Base-by-base conservation (phyloP, 2,113 vertebrate species). In the Oenanthe oenanthe region DNA sequence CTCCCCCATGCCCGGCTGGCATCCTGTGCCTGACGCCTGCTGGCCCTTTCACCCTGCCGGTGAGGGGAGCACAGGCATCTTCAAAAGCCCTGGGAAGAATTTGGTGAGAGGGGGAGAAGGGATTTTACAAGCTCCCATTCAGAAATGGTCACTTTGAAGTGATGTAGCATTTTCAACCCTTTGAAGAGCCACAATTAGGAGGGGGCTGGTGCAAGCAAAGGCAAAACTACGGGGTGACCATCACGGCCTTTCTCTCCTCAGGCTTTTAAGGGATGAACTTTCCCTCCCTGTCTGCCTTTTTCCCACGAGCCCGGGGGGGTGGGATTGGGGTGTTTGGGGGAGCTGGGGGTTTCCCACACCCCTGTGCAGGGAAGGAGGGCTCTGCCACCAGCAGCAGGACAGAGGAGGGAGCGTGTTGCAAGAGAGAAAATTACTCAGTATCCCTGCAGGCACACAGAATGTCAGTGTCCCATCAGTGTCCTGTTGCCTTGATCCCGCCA, bases 101-200 rank as follows among this genome's bases (percentile, higher is more conserved):
- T 88, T 89, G 82, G 82, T 93, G 88, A 78, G 89, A 95, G 94
- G 94, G 85, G 82, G 83, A 91, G 94, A 93, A 72, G 54, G 83
- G 92, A 43, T 93, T 97, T 97, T 97, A 97, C 94, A 97, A 97
- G 94, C 96, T 96, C 93, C 92, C 88, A 96, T 97, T 97, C 92
- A 97, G 51, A 97, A 95, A 97, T 96, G 79, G 94, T 96, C 92
- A 96, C 97, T 97, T 97, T 97, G 97, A 97, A 97, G 97, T 97
- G 94, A 96, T 96, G 94, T 96, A 88, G 96, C 95, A 56, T 97
- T 96, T 94, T 95, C 96, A 96, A 48, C 25, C 95, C 97, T 97
- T 97, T 97, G 97, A 97, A 97, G 96, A 92, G 31, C 34, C 88
- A 96, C 94, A 93, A 87, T 96, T 95, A 95, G 70, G 93, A 92